These are phyloP conservation scores for Megathymus violae DNA, from an alignment of 1,140 invertebrate species.

Conservation along the genomic window DNA sequence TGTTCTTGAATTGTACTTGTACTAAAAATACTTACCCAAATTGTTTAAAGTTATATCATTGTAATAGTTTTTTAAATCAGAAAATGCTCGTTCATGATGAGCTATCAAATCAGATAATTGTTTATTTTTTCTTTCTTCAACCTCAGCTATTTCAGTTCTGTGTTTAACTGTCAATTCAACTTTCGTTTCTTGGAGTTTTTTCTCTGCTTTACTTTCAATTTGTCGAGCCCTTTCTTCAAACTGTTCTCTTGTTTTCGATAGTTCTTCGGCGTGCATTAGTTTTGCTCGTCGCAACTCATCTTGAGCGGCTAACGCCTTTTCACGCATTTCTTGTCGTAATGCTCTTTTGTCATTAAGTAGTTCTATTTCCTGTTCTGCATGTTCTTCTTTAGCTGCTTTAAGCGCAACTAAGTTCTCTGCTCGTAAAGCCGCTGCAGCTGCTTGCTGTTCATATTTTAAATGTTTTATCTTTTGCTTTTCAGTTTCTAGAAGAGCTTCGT, in stretches of 20 bases:
- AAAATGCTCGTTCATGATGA: conserved; percentile 93
- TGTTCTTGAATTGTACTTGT: neutral
- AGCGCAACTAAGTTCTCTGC: conserved; percentile 76
- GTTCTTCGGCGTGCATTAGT: conserved; percentile 82
- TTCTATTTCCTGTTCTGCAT: conserved; percentile 89
- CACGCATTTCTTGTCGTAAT: conserved; percentile 89
- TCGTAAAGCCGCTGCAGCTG: conserved; percentile 90
- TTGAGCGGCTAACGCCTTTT: conserved; percentile 88
- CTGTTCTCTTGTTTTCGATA: conserved; percentile 87
- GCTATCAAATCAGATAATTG: conserved; percentile 92
- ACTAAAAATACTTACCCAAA: conserved; percentile 80
- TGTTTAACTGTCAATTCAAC: conserved; percentile 89
- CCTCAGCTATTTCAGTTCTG: conserved; percentile 91
- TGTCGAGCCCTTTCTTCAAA: conserved; percentile 91
- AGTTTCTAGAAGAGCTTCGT: conserved; percentile 93
- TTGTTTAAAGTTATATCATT: conserved; percentile 97
- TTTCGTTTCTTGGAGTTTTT: conserved; percentile 89
- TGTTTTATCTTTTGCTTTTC: conserved; percentile 97
- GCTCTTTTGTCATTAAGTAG: conserved; percentile 91
- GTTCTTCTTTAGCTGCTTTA: conserved; percentile 82
- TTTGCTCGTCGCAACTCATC: conserved; percentile 74
- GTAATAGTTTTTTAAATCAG: conserved; percentile 96
- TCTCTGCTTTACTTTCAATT: conserved; percentile 90
- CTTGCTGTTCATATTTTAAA: conserved; percentile 95
- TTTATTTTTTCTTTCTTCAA: conserved; percentile 95